Evolutionary conservation across 2,113 vertebrate genomes (phyloP).

Genomic region (Bubo blakistoni): DNA sequence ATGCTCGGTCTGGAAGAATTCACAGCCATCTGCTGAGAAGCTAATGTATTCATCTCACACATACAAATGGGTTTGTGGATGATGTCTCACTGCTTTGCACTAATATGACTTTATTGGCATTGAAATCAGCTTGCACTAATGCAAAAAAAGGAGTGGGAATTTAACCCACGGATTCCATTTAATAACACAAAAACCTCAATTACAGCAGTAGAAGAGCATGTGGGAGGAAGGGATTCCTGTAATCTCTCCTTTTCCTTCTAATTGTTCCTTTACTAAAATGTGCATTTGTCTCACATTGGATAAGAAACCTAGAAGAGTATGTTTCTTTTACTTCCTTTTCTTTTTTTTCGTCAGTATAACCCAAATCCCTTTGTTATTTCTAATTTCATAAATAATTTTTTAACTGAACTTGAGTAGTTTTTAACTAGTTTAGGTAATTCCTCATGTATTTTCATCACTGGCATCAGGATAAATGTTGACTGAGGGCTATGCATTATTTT

Average conservation of each 20-base stretch:
- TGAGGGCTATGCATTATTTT: not conserved
- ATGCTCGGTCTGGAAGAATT: conserved; percentile 34
- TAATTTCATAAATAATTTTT: not conserved
- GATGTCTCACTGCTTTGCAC: not conserved
- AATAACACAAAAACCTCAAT: not conserved
- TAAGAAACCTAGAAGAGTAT: not conserved
- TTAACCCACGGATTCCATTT: not conserved
- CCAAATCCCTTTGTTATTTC: not conserved
- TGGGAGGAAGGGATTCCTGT: not conserved
- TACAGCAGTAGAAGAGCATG: not conserved
- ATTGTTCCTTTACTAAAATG: not conserved
- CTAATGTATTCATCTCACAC: conserved; percentile 12
- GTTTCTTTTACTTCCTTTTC: not conserved
- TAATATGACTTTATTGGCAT: not conserved
- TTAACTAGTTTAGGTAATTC: not conserved
- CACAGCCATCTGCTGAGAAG: conserved; percentile 37
- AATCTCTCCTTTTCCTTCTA: not conserved
- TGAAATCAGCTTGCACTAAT: not conserved
- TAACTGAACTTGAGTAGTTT: not conserved
- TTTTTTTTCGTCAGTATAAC: not conserved
- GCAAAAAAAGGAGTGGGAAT: not conserved
- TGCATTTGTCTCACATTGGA: not conserved
- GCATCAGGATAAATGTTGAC: not conserved
- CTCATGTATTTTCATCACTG: not conserved
- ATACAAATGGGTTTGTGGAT: not conserved